Evolutionary conservation across 2,113 vertebrate species (phyloP), one percentile per base, ranked within the genome.

Genomic region (Oxygymnocypris stewartii): DNA sequence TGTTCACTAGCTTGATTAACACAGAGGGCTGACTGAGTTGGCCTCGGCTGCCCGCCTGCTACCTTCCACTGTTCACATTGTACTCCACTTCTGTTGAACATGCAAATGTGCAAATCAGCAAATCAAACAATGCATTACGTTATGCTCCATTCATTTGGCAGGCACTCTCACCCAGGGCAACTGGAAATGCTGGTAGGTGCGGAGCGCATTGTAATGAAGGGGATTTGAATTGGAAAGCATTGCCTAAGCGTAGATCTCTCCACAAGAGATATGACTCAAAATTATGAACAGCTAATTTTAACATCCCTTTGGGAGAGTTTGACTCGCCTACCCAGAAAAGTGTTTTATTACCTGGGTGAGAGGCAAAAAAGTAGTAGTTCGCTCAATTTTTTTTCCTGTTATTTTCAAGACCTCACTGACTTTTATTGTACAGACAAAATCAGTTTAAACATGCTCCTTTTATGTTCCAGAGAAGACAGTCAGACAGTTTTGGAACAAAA

Each of bases 61-160:
- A 84, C 49, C 51, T 78, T 63, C 77, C 65, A 65, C 67, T 31
- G 79, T 82, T 47, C 31, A 16, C 84, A 79, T 74, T 85, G 87
- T 85, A 74, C 85, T 84, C 77, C 71, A 74, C 80, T 88, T 69
- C 83, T 75, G 83, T 57, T 79, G 73, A 84, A 89, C 88, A 89
- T 88, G 86, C 84, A 88, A 88, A 89, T 88, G 85, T 85, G 71
- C 86, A 67, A 84, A 73, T 81, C 59, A 40, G 42, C 59, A 75
- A 91, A 89, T 90, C 89, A 91, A 90, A 91, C 87, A 90, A 84
- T 76, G 61, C 63, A 67, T 75, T 86, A 82, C 57, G 88, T 86
- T 85, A 63, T 82, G 82, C 47, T 88, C 35, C 54, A 25, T 69
- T 90, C 63, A 79, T 81, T 79, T 85, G 79, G 74, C 74, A 77